Conservation (phyloP, 2,797 vertebrate genomes). For the Gymnodraco acuticeps region DNA sequence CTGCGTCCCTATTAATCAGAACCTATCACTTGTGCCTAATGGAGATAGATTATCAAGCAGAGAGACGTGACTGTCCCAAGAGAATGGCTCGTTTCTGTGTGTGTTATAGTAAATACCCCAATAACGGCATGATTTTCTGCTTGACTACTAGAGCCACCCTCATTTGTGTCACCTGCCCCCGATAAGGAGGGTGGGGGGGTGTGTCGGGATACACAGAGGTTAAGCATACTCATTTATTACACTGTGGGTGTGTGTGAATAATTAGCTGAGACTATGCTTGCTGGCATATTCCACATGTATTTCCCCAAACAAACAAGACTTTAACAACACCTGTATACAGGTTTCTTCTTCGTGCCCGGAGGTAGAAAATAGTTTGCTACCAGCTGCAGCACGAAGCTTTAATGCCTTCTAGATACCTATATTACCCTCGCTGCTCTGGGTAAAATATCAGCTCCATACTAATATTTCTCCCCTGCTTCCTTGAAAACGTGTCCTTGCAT, state of each 20-base stretch:
- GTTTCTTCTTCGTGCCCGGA: conserved; percentile 29
- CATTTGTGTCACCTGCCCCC: conserved; percentile 58
- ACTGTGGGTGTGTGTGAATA: conserved; percentile 34
- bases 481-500: conserved; percentile 59
- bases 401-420: conserved; percentile 68
- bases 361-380: conserved; percentile 55
- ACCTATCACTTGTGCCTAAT: conserved; percentile 79
- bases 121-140: conserved; percentile 71
- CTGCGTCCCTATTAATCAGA: conserved; percentile 76
- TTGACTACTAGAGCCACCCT: conserved; percentile 60
- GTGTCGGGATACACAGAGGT: conserved; percentile 65
- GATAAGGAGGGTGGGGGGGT: conserved; percentile 47
- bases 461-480: conserved; percentile 49
- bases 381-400: conserved; percentile 60
- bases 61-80: conserved; percentile 72
- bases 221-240: conserved; percentile 70
- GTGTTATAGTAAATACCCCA: conserved; percentile 49
- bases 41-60: conserved; percentile 81
- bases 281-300: conserved; percentile 43
- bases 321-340: conserved; percentile 50
- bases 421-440: conserved; percentile 46
- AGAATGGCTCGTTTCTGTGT: conserved; percentile 45
- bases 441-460: conserved; percentile 67
- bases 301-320: conserved; percentile 55
- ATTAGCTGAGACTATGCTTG: conserved; percentile 58